Percentiles rank a stretch among this genome's conserved stretches.
Conservation (phyloP, 1,140 invertebrate genomes). For the Drosophila navojoa region DNA sequence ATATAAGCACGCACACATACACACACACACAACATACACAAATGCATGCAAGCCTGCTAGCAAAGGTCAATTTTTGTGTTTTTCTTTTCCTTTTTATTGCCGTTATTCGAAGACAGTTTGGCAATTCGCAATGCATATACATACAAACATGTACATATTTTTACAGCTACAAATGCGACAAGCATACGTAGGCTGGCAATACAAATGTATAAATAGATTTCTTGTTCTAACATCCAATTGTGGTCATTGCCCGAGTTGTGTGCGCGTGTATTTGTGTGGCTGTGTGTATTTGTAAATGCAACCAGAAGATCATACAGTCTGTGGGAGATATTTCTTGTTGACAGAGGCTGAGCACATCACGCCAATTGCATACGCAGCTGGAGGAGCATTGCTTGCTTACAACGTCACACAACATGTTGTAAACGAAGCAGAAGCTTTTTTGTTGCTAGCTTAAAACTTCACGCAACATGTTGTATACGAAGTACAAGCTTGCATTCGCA, state of each 20-base stretch:
- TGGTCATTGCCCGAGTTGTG: conserved; percentile 14
- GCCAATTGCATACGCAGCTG: neutral
- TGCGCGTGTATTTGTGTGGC: neutral
- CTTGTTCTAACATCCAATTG: conserved; percentile 9
- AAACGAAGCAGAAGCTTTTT: neutral
- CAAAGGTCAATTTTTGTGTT: too few relatives aligned
- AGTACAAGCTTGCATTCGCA: neutral
- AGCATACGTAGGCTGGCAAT: neutral
- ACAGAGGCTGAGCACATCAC: neutral
- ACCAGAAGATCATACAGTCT: neutral
- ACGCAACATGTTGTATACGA: neutral
- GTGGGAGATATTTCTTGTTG: neutral
- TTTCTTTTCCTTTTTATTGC: neutral
- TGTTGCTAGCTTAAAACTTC: neutral
- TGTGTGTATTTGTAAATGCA: neutral
- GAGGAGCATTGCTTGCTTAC: neutral
- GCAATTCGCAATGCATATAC: neutral
- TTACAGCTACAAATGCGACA: neutral
- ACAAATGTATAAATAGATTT: conserved; percentile 8
- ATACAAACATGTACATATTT: neutral
- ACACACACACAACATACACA: too few relatives aligned
- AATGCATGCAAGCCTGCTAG: too few relatives aligned
- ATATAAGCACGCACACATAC: too few relatives aligned
- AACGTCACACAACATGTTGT: neutral
- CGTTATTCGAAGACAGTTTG: conserved; percentile 1